Conservation (phyloP, 2,888 invertebrate genomes). For the Lasioglossum villosulum region DNA sequence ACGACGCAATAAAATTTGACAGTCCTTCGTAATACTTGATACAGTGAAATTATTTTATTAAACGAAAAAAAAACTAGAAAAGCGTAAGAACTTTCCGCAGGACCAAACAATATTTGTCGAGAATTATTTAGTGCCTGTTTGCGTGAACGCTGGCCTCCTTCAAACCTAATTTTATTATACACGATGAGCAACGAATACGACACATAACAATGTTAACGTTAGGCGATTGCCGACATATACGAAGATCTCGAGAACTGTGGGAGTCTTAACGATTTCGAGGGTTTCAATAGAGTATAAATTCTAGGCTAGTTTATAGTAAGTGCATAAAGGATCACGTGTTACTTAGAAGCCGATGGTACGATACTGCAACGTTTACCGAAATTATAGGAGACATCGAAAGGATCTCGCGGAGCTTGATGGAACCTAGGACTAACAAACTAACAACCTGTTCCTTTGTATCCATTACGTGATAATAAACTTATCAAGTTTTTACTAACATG, state of each 20-base stretch:
- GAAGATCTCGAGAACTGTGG: neutral
- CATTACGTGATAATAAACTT: constrained; percentile 79
- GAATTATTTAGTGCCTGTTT: neutral
- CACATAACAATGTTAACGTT: neutral
- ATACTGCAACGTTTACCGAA: neutral
- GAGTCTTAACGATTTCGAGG: constrained; percentile 60
- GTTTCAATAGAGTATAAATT: constrained; percentile 27
- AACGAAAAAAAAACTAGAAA: neutral
- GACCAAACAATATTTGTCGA: neutral
- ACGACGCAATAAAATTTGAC: neutral
- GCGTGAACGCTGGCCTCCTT: neutral
- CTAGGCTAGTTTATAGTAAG: constrained; percentile 23
- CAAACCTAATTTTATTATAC: neutral
- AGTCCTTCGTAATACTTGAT: neutral
- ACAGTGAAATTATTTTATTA: neutral
- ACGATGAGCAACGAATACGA: constrained; percentile 50
- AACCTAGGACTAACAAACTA: constrained; percentile 59
- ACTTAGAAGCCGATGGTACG: neutral
- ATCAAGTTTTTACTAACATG: constrained; percentile 79
- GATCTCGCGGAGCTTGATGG: constrained; percentile 29
- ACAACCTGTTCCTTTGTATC: constrained; percentile 76
- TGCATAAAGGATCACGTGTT: constrained; percentile 8
- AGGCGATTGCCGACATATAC: neutral
- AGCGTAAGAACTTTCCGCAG: neutral
- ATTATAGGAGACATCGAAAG: constrained; percentile 12